Evolutionary conservation across 2,888 invertebrate genomes (phyloP).

Genomic region (Aleiodes alternator): DNA sequence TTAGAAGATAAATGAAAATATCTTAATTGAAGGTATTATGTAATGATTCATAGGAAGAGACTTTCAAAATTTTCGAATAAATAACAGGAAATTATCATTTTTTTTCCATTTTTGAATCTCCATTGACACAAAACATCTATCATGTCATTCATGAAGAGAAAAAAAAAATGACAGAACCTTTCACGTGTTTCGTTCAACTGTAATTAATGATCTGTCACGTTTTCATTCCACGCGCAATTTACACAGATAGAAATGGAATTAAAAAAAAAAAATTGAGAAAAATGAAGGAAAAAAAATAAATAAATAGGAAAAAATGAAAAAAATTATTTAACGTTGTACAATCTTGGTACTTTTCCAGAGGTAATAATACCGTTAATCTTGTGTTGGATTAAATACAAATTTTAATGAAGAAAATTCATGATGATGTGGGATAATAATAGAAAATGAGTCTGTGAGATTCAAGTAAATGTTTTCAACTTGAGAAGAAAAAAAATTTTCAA

Average conservation of each 20-base stretch:
- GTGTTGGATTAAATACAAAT: not conserved
- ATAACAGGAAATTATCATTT: not conserved
- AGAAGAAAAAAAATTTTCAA: not conserved
- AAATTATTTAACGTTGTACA: not conserved
- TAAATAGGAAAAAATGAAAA: not conserved
- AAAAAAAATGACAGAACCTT: slow-evolving; percentile 10
- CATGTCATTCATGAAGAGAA: not conserved
- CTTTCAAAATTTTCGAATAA: too few species aligned
- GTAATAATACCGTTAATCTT: slow-evolving; percentile 19
- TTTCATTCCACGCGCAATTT: not conserved
- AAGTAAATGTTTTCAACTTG: not conserved
- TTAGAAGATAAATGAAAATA: too few species aligned
- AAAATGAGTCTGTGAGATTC: too few species aligned
- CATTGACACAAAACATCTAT: not conserved
- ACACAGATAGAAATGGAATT: not conserved
- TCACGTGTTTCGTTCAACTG: slow-evolving; percentile 22
- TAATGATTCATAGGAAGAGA: too few species aligned
- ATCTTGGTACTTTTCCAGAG: slow-evolving; percentile 27
- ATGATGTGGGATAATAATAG: slow-evolving; percentile 1
- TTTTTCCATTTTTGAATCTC: not conserved
- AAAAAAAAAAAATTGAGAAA: not conserved
- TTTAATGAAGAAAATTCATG: not conserved
- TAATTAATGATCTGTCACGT: slow-evolving; percentile 5
- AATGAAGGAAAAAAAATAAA: not conserved
- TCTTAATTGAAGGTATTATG: too few species aligned